Conservation (phyloP, 1,140 invertebrate species). For the Sarcophaga bullata region DNA sequence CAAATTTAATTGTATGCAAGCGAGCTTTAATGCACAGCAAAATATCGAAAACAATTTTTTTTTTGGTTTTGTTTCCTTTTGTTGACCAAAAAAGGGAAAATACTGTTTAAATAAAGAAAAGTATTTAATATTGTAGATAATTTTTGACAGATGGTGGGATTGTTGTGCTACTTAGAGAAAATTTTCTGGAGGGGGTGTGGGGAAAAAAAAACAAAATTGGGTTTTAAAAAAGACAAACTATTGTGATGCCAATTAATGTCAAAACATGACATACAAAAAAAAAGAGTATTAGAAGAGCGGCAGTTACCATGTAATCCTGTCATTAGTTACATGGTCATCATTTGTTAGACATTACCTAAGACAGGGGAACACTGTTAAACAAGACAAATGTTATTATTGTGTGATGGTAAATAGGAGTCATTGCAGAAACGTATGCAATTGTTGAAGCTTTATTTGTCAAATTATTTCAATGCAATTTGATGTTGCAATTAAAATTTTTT, state of each 20-base stretch:
- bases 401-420: too few species aligned
- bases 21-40: neutral
- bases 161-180: neutral
- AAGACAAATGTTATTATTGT: too few species aligned
- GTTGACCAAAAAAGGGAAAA: neutral
- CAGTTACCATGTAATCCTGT: constrained; percentile 7
- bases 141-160: constrained; percentile 23
- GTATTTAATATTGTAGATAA: constrained; percentile 14
- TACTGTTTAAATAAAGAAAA: neutral
- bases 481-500: neutral
- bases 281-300: neutral
- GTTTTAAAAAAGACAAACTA: neutral
- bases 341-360: neutral
- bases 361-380: neutral
- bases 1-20: constrained; percentile 15
- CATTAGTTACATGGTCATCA: constrained; percentile 14
- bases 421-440: too few species aligned
- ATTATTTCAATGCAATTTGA: too few species aligned
- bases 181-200: neutral
- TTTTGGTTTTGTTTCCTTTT: neutral
- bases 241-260: constrained; percentile 18
- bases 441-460: too few species aligned
- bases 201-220: too few species aligned
- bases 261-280: neutral
- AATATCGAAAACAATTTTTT: neutral